Conservation (phyloP, 2,888 invertebrate species). For the Cerceris ruficornis region DNA sequence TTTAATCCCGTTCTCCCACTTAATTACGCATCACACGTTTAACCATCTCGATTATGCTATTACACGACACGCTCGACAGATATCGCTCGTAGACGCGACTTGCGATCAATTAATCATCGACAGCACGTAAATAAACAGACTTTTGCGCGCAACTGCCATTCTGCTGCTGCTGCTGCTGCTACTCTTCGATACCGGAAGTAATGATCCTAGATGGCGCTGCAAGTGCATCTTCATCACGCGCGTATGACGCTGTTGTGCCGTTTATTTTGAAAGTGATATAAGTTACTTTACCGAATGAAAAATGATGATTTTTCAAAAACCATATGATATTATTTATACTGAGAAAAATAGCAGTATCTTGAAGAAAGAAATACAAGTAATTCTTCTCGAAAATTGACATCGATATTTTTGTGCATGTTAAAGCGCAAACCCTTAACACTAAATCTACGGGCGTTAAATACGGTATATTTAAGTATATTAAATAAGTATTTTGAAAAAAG, state of each 20-base stretch:
- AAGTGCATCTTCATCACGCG: slow-evolving; percentile 8
- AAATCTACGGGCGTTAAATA: too few relatives aligned
- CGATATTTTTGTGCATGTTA: too few relatives aligned
- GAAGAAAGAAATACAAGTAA: too few relatives aligned
- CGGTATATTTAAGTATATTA: too few relatives aligned
- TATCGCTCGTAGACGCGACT: slow-evolving; percentile 27
- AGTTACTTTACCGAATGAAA: slow-evolving; percentile 8
- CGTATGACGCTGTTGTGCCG: slow-evolving; percentile 24
- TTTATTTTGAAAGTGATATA: too few relatives aligned
- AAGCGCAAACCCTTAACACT: too few relatives aligned
- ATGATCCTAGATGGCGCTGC: slow-evolving; percentile 48
- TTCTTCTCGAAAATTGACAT: too few relatives aligned
- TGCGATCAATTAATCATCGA: slow-evolving; percentile 65
- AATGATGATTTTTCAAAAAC: background rate
- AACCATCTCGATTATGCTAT: slow-evolving; percentile 9
- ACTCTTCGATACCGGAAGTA: slow-evolving; percentile 44
- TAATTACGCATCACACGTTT: slow-evolving; percentile 10
- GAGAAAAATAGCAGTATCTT: too few relatives aligned
- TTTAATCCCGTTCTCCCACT: background rate
- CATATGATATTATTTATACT: too few relatives aligned
- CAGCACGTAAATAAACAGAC: slow-evolving; percentile 76
- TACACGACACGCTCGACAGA: slow-evolving; percentile 7
- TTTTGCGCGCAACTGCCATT: slow-evolving; percentile 75
- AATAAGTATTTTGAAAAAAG: too few relatives aligned
- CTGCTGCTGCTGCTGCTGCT: slow-evolving; percentile 59